Percentiles rank a stretch among this genome's conserved stretches.
These are phyloP conservation scores for Plecotus auritus DNA, from an alignment of 2,113 vertebrate species.

Conservation along the genomic window DNA sequence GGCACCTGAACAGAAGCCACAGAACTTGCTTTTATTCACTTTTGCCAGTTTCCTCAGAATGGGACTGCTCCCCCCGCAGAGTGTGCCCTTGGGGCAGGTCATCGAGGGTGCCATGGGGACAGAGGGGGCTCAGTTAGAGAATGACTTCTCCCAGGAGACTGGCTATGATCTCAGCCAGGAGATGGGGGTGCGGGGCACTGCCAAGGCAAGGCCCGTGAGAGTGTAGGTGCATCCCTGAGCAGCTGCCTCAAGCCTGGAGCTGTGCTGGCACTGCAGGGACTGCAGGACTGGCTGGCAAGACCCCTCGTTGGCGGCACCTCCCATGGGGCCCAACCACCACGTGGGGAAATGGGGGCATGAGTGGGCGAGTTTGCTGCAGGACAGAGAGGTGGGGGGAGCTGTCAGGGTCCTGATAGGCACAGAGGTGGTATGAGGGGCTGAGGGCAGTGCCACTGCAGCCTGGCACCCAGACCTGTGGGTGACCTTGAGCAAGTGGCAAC, in stretches of 20 bases:
- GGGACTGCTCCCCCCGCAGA: background rate
- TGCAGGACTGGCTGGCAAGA: background rate
- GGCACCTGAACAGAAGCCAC: conserved; percentile 22
- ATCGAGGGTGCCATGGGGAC: accelerated
- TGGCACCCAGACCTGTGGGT: background rate
- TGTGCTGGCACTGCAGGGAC: background rate
- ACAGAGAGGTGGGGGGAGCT: accelerated
- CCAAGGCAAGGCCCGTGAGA: accelerated
- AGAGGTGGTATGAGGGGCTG: background rate
- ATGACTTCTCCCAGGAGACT: background rate
- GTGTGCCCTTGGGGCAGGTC: background rate
- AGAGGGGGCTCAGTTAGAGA: background rate
- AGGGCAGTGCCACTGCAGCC: accelerated
- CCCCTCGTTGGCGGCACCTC: background rate
- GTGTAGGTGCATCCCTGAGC: accelerated
- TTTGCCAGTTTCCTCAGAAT: background rate
- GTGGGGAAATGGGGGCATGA: accelerated
- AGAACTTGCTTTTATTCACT: background rate
- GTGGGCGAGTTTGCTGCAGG: accelerated
- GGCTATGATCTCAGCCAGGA: background rate
- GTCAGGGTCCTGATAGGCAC: background rate
- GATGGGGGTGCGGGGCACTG: background rate
- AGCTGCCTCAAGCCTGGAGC: background rate
- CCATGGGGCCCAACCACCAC: accelerated
- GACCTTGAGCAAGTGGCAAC: background rate